These are phyloP conservation scores for Prionace glauca DNA, from an alignment of 2,797 vertebrate species.

Conservation along the genomic window DNA sequence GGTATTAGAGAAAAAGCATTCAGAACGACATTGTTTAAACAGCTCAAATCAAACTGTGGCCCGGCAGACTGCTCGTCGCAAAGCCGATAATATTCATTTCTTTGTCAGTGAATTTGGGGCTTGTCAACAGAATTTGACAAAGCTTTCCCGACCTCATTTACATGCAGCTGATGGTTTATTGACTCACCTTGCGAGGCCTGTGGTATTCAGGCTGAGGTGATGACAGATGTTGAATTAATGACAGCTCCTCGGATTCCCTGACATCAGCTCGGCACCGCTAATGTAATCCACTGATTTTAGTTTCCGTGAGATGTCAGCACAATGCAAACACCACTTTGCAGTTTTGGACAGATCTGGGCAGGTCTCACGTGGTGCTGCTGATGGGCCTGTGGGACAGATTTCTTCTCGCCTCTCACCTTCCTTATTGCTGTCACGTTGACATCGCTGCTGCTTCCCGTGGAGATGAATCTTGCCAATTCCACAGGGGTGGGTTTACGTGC, in stretches of 20 bases:
- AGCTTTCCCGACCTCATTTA: constrained; percentile 22
- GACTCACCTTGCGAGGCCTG: background rate
- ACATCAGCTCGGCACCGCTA: background rate
- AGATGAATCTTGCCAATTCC: background rate
- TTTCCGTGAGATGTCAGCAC: background rate
- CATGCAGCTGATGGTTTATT: background rate
- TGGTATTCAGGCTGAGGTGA: background rate
- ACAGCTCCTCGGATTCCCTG: background rate
- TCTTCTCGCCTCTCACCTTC: background rate
- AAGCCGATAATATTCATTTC: background rate
- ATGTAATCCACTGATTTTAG: background rate
- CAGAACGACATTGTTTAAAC: constrained; percentile 15
- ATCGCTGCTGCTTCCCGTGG: background rate
- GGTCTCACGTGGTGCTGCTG: background rate
- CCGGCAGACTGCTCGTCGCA: background rate
- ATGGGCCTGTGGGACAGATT: background rate
- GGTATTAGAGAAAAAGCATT: background rate
- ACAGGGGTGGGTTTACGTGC: background rate
- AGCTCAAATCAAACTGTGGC: constrained; percentile 9
- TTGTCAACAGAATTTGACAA: constrained; percentile 7
- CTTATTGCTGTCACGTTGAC: background rate
- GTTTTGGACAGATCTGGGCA: background rate
- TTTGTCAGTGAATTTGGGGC: constrained; percentile 18
- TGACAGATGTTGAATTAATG: constrained; percentile 7
- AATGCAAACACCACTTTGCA: background rate